These are phyloP conservation scores for Xestia ashworthii DNA, from an alignment of 2,888 invertebrate genomes.

Conservation along the genomic window DNA sequence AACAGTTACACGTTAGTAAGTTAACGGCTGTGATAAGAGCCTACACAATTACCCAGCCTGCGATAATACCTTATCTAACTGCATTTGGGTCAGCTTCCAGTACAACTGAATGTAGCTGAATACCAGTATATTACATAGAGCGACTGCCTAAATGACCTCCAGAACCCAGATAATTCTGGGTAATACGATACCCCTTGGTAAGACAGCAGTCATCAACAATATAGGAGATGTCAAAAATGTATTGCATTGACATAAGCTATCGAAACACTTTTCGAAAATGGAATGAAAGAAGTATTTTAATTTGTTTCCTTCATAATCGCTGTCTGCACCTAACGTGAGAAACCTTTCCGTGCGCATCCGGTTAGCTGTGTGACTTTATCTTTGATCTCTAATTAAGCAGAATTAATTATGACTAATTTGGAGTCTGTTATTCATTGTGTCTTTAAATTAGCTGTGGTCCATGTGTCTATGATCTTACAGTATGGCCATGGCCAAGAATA, in stretches of 20 bases:
- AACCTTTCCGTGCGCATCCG: neutral
- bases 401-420: neutral
- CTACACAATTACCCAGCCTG: neutral
- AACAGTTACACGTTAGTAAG: no score
- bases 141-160: neutral
- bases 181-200: no score
- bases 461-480: no score
- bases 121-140: neutral
- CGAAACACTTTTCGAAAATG: neutral
- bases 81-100: neutral
- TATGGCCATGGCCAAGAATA: no score
- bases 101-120: neutral
- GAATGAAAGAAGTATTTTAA: neutral
- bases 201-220: neutral
- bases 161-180: no score
- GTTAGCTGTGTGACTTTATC: constrained; percentile 8
- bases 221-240: neutral
- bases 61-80: neutral
- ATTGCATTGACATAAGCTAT: no score
- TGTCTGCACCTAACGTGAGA: neutral
- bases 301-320: neutral
- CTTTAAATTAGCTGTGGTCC: neutral
- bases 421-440: neutral
- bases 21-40: neutral
- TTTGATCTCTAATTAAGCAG: constrained; percentile 14